Conservation (phyloP, 2,113 vertebrate genomes). For the Ceuthmochares aereus region DNA sequence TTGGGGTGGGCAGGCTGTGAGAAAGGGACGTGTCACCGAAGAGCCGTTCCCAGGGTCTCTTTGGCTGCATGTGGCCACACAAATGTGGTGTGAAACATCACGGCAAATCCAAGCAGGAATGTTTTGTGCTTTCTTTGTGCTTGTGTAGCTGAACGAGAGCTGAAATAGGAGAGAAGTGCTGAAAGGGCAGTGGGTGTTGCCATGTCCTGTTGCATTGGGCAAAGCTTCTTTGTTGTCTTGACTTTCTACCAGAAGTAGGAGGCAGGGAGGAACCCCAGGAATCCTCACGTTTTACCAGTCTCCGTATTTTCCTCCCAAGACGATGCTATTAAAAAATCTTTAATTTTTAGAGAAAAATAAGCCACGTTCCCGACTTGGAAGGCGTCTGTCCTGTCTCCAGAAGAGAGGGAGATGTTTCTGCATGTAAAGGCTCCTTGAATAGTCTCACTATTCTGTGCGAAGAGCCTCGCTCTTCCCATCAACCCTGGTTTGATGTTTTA, state of each 20-base stretch:
- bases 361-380: background rate
- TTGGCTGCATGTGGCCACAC: background rate
- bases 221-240: background rate
- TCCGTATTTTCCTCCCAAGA: background rate
- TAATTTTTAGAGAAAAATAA: background rate
- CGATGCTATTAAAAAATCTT: background rate
- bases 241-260: background rate
- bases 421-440: background rate
- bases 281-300: background rate
- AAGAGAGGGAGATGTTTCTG: fast-evolving
- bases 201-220: fast-evolving
- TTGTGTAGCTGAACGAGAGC: fast-evolving
- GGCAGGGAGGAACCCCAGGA: background rate
- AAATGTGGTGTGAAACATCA: fast-evolving
- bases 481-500: fast-evolving
- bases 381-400: background rate
- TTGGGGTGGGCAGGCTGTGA: background rate
- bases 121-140: background rate
- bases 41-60: background rate
- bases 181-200: background rate
- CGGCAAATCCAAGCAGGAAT: fast-evolving
- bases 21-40: fast-evolving
- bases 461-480: background rate
- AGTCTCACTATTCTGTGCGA: background rate
- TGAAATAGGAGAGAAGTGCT: fast-evolving